phyloP scores from a whole-genome alignment of 2,113 vertebrate species.

The Sporophila hypoxantha region DNA sequence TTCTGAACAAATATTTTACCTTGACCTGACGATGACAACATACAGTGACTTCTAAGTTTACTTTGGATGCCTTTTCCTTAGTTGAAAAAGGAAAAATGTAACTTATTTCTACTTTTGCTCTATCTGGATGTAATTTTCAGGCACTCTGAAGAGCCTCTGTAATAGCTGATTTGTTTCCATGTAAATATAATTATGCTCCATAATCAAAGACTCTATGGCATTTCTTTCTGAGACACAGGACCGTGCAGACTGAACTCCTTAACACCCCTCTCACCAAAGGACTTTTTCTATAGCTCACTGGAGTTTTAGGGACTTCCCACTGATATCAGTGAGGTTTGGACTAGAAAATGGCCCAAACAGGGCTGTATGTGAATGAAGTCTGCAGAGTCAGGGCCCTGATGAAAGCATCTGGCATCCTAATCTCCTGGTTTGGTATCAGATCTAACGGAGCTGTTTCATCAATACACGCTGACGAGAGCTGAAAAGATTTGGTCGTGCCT shows the following conservation, averaged over 20 bases:
- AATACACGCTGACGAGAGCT: not conserved
- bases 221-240: not conserved
- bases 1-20: not conserved
- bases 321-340: not conserved
- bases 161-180: not conserved
- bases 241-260: not conserved
- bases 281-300: not conserved
- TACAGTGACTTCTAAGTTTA: not conserved
- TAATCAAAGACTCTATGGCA: not conserved
- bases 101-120: not conserved
- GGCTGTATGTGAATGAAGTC: not conserved
- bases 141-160: not conserved
- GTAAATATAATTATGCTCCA: not conserved
- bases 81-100: not conserved
- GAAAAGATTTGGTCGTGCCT: constrained; percentile 15
- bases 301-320: not conserved
- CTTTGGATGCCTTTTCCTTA: not conserved
- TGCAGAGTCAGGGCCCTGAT: not conserved
- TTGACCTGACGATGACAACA: not conserved
- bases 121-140: not conserved
- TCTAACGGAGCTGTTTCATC: constrained; percentile 45
- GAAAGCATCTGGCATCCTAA: constrained; percentile 28
- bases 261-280: not conserved
- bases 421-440: constrained; percentile 7
- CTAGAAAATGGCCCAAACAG: not conserved